Evolutionary conservation across 2,888 invertebrate species (phyloP), one percentile per base, ranked within the genome.

Genomic region (Myathropa florea): DNA sequence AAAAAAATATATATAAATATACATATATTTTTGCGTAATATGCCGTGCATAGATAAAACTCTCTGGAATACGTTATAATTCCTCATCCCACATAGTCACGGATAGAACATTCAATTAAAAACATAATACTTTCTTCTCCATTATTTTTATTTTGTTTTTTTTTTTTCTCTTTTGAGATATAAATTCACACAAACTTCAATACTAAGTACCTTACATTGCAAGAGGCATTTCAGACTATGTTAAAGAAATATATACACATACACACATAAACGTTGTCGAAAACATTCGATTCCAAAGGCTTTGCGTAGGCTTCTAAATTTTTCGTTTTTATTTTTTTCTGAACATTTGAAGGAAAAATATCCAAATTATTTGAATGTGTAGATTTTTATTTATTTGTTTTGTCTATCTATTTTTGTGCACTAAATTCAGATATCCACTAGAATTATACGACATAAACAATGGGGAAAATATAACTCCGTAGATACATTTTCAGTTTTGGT

Each of bases 401-500:
- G 26, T 18, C 14, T 46, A 26, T 84, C 80, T 84, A 80, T 84
- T 84, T 76, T 64, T 68, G 57, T 68, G 60, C 75, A 63, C 21
- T 63, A 60, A 55, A 70, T 39, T 60, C 30, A 67, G 73, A 71
- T 70, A 83, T 75, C 67, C 65, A 68, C 24, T 55, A 65, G 70
- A 39, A 80, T 80, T 80, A 65, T 39, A 80, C 39, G 71, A 75
- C 30, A 65, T 80, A 76, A 80, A 80, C 80, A 84, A 68, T 67
- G 67, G 65, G 18, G 18, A 46, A 18, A 63, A 80, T 76, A 76
- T 71, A 76, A 84, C 70, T 65, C 46, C 18, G 33, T 23, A 65
- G 60, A 70, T 71, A 76, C 64, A 75, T 75, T 76, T 23, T 46
- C 7, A 6, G 68, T 39, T 63, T 73, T 23, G 65, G 61, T 7